Conservation (phyloP, 2,888 invertebrate species). For the Choreutis nemorana region DNA sequence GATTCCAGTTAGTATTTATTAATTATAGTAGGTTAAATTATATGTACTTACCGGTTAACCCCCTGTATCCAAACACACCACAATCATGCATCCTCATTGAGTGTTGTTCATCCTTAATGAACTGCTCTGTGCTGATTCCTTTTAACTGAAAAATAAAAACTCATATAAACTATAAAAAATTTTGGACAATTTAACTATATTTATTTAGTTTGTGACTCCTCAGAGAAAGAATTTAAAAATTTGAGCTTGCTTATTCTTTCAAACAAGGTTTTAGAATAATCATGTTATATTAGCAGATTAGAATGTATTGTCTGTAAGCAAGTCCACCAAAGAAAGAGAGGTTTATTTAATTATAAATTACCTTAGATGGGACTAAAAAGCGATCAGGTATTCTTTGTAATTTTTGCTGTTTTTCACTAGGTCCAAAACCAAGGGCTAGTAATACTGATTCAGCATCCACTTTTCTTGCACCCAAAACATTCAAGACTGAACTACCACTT, state of each 20-base stretch:
- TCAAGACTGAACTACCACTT: constrained; percentile 81
- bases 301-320: too few species aligned
- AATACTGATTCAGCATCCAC: constrained; percentile 91
- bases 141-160: constrained; percentile 55
- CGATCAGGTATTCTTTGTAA: constrained; percentile 80
- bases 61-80: constrained; percentile 78
- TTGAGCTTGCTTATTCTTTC: too few species aligned
- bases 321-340: too few species aligned
- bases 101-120: constrained; percentile 77
- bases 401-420: constrained; percentile 72
- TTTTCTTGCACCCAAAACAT: constrained; percentile 81
- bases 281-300: too few species aligned
- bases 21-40: neutral
- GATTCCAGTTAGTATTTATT: neutral
- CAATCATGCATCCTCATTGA: constrained; percentile 77
- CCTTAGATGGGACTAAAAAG: constrained; percentile 84
- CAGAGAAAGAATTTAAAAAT: too few species aligned
- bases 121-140: constrained; percentile 79
- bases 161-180: constrained; percentile 1
- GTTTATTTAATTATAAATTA: too few species aligned
- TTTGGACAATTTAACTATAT: neutral
- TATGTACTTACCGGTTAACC: constrained; percentile 69
- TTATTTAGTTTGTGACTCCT: neutral
- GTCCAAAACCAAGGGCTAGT: constrained; percentile 82
- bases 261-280: too few species aligned